Evolutionary conservation across 2,888 invertebrate genomes (phyloP).

Genomic region (Marasmarcha lunaedactyla): DNA sequence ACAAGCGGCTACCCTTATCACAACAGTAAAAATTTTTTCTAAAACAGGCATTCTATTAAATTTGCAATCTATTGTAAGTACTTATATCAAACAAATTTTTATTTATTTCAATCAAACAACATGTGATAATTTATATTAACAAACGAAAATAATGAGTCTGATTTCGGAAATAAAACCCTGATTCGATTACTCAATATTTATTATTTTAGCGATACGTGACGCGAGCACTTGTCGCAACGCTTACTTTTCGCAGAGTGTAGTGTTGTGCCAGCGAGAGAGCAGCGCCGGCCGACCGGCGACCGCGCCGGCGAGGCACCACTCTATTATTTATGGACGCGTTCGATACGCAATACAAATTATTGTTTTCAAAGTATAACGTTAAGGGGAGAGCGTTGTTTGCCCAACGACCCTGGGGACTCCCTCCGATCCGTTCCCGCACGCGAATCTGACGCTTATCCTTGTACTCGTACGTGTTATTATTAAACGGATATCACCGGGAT

Average conservation of each 20-base stretch:
- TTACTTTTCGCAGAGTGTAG: slow-evolving; percentile 8
- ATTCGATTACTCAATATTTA: background rate
- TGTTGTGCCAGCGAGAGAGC: slow-evolving; percentile 32
- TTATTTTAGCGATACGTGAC: background rate
- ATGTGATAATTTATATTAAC: too few species aligned
- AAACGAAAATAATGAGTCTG: too few species aligned
- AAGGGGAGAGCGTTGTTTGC: slow-evolving; percentile 66
- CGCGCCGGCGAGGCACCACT: slow-evolving; percentile 57
- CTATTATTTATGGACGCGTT: slow-evolving; percentile 69
- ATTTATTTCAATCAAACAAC: too few species aligned
- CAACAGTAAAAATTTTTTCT: too few species aligned
- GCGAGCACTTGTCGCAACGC: background rate
- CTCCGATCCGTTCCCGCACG: slow-evolving; percentile 19
- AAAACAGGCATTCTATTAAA: too few species aligned
- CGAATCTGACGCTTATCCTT: slow-evolving; percentile 39
- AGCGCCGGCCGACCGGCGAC: slow-evolving; percentile 29
- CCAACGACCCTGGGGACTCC: slow-evolving; percentile 55
- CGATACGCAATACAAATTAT: slow-evolving; percentile 72
- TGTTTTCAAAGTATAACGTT: slow-evolving; percentile 72
- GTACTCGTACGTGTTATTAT: slow-evolving; percentile 38
- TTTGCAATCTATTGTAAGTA: too few species aligned
- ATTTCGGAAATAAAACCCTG: too few species aligned
- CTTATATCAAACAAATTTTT: too few species aligned
- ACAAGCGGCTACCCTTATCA: too few species aligned
- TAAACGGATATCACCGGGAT: slow-evolving; percentile 17